Conservation (phyloP, 2,113 vertebrate genomes). For the Macrotis lagotis region DNA sequence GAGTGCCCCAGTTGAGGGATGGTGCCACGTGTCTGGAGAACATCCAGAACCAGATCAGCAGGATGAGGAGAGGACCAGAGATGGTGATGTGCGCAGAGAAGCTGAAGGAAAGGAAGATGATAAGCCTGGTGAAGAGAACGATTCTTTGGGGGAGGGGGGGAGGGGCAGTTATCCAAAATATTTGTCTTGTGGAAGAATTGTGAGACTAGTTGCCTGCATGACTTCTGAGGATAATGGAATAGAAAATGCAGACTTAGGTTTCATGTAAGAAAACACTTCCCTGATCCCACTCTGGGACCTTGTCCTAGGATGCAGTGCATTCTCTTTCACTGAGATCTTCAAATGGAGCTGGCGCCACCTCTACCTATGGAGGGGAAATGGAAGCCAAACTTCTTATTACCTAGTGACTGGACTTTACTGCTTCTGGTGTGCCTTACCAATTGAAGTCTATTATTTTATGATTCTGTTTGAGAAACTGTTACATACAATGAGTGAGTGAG, state of each 20-base stretch:
- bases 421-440: background rate
- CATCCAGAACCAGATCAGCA: background rate
- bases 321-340: background rate
- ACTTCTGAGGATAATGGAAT: background rate
- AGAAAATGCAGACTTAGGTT: background rate
- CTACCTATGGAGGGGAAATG: background rate
- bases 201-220: background rate
- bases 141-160: background rate
- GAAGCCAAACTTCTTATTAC: background rate
- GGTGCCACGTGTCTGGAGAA: background rate
- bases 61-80: background rate
- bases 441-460: background rate
- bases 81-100: background rate
- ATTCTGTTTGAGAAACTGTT: background rate
- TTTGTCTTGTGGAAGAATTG: background rate
- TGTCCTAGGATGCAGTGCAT: background rate
- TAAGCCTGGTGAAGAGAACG: background rate
- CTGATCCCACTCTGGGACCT: background rate
- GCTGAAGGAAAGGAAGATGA: background rate
- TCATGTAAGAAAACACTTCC: background rate
- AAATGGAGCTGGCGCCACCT: background rate
- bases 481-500: background rate
- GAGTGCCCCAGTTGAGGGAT: background rate
- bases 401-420: background rate
- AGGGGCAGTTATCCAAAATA: background rate